Evolutionary conservation across 2,797 vertebrate genomes (phyloP).

Genomic region (Chlorospingus semifuscus): DNA sequence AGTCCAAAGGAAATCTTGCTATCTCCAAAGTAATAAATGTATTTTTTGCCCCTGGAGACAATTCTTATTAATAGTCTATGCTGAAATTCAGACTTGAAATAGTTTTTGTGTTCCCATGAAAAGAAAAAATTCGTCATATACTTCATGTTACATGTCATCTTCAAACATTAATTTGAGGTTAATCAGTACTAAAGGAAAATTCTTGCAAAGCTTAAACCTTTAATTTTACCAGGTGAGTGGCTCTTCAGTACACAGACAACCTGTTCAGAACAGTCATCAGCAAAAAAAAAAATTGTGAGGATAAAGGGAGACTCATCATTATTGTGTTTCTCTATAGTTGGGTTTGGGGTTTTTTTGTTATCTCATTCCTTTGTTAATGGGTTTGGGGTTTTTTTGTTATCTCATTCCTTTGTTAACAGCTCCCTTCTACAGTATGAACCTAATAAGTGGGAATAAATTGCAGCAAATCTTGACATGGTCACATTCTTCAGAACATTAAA

Average conservation of each 20-base stretch:
- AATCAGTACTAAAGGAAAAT: not conserved
- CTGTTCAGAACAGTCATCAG: not conserved
- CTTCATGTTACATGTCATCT: not conserved
- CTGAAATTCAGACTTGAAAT: not conserved
- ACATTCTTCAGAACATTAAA: not conserved
- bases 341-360: fast-evolving
- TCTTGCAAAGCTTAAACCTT: not conserved
- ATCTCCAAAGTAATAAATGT: not conserved
- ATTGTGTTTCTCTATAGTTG: not conserved
- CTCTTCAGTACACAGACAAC: not conserved
- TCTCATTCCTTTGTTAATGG: not conserved
- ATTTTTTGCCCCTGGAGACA: not conserved
- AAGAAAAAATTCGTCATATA: not conserved
- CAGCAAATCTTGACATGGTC: not conserved
- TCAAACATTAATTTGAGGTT: not conserved
- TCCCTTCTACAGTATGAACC: not conserved
- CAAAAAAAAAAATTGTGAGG: not conserved
- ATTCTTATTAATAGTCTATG: not conserved
- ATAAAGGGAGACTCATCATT: not conserved
- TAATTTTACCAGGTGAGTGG: not conserved
- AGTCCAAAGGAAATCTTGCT: not conserved
- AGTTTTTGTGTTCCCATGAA: not conserved
- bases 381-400: fast-evolving
- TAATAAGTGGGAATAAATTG: not conserved
- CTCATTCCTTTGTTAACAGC: not conserved